A percentile compares a stretch with the other conserved stretches of the same genome.
Conservation (phyloP, 2,888 invertebrate genomes). For the Drosophila colorata region DNA sequence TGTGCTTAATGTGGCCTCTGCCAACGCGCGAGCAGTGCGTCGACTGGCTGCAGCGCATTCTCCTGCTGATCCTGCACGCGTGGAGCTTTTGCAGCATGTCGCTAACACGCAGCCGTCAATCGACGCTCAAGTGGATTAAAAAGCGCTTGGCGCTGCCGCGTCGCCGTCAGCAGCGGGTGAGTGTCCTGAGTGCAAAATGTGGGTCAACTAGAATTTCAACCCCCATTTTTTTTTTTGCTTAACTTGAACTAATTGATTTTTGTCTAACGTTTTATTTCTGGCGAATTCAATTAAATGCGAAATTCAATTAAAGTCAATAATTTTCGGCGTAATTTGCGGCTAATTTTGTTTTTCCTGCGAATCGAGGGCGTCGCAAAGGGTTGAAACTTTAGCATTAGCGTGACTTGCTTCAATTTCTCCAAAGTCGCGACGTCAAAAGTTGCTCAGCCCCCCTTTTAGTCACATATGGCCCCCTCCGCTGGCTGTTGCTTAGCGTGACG, state of each 20-base stretch:
- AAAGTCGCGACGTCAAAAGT: conserved; percentile 48
- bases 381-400: conserved; percentile 68
- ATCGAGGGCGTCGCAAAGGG: conserved; percentile 62
- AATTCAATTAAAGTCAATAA: conserved; percentile 71
- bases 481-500: conserved; percentile 43
- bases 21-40: conserved; percentile 61
- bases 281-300: conserved; percentile 67
- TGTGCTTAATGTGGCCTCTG: conserved; percentile 61
- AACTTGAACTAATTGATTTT: conserved; percentile 36
- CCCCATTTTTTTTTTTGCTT: conserved; percentile 1
- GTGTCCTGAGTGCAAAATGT: conserved; percentile 44
- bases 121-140: conserved; percentile 83
- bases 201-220: conserved; percentile 46
- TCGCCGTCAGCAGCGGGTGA: conserved; percentile 53
- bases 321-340: conserved; percentile 64
- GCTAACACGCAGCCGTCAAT: conserved; percentile 71
- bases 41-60: conserved; percentile 81
- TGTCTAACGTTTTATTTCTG: conserved; percentile 43
- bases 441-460: conserved; percentile 30
- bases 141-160: conserved; percentile 69
- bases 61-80: conserved; percentile 72
- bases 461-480: conserved; percentile 1
- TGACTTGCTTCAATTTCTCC: conserved; percentile 72
- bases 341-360: conserved; percentile 70
- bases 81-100: conserved; percentile 78